phyloP scores from a whole-genome alignment of 2,113 vertebrate species.

The Labeo catla region DNA sequence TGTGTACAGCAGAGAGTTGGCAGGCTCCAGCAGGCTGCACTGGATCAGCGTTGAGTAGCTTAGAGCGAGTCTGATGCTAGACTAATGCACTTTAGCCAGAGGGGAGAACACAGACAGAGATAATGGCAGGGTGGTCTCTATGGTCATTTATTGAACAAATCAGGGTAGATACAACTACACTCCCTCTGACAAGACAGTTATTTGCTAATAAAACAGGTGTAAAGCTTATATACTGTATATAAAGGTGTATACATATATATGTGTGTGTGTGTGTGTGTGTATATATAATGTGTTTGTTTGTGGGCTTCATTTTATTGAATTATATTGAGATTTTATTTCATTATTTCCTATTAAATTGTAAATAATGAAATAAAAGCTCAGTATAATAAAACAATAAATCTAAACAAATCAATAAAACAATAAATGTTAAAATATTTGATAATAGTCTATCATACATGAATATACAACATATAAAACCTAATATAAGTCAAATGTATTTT shows the following conservation, averaged over 20 bases:
- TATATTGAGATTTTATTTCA: too few species aligned
- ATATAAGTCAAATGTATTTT: not conserved
- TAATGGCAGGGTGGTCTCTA: conserved; percentile 34
- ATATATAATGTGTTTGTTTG: too few species aligned
- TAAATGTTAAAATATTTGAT: not conserved
- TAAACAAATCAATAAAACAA: not conserved
- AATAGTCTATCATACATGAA: not conserved
- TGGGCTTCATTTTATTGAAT: too few species aligned
- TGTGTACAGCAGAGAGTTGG: conserved; percentile 24
- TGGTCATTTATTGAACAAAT: conserved; percentile 27
- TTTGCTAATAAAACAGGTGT: conserved; percentile 21
- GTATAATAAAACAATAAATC: not conserved
- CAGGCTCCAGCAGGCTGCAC: conserved; percentile 29
- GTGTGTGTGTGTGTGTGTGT: too few species aligned
- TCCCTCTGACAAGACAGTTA: not conserved
- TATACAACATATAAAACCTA: not conserved
- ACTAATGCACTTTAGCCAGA: conserved; percentile 43
- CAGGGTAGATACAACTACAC: not conserved
- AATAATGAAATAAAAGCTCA: too few species aligned
- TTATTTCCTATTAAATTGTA: too few species aligned
- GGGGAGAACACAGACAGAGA: conserved; percentile 23
- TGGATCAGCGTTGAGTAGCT: conserved; percentile 33
- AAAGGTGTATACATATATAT: too few species aligned
- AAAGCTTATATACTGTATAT: too few species aligned
- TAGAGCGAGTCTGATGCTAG: conserved; percentile 31